These are phyloP conservation scores for Lepilemur septentrionalis DNA, from an alignment of 2,797 vertebrate species.

Conservation along the genomic window DNA sequence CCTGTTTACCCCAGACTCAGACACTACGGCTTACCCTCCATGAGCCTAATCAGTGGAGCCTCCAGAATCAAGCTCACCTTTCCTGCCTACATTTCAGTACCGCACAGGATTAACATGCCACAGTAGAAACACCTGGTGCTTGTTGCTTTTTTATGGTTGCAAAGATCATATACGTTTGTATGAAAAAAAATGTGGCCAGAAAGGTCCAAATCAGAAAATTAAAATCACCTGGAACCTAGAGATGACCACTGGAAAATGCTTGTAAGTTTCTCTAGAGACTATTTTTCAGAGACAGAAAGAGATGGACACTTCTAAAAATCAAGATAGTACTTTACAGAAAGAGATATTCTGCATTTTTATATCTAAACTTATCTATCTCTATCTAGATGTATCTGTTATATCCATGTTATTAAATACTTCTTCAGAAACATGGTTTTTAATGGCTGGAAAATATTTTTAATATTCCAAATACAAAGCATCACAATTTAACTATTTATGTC, in stretches of 20 bases:
- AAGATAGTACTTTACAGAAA: background rate
- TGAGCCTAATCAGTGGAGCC: background rate
- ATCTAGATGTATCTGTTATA: background rate
- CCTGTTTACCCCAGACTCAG: background rate
- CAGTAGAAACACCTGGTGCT: background rate
- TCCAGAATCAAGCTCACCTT: background rate
- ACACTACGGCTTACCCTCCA: background rate
- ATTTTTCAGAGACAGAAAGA: background rate
- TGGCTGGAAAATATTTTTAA: background rate
- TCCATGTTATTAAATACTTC: background rate
- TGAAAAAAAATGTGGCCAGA: background rate
- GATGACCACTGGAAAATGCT: background rate
- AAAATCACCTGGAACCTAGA: background rate
- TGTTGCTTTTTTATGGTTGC: background rate
- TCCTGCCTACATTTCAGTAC: background rate
- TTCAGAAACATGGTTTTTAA: background rate
- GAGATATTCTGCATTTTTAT: background rate
- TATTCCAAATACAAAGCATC: background rate
- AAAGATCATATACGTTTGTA: background rate
- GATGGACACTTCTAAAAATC: background rate
- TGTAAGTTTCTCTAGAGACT: background rate
- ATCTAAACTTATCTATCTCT: background rate
- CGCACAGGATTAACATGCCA: background rate
- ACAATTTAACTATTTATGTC: background rate
- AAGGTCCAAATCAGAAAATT: background rate